Evolutionary conservation across 2,888 invertebrate genomes (phyloP).

Genomic region (Malthinus seriepunctatus): DNA sequence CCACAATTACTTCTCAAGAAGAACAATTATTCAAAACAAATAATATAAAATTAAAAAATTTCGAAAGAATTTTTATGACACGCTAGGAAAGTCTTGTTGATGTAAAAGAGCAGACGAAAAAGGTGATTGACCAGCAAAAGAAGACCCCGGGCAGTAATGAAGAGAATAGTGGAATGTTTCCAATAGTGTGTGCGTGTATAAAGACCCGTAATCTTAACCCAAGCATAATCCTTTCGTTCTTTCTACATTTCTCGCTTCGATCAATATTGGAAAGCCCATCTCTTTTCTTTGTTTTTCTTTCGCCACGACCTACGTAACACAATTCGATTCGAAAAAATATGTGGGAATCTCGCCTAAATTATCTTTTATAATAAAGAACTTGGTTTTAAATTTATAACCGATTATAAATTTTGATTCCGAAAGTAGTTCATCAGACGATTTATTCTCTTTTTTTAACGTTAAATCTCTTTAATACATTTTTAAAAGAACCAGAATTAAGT

Average conservation of each 20-base stretch:
- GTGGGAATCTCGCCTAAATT: constrained; percentile 33
- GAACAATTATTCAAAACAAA: not conserved
- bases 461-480: too few relatives aligned
- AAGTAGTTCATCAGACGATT: too few relatives aligned
- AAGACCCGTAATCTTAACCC: constrained; percentile 9
- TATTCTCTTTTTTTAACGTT: too few relatives aligned
- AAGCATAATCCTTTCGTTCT: constrained; percentile 12
- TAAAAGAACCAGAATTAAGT: too few relatives aligned
- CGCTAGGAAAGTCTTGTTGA: constrained; percentile 15
- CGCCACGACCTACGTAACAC: constrained; percentile 5
- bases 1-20: not conserved
- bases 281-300: not conserved
- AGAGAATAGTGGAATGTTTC: constrained; percentile 36
- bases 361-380: constrained; percentile 15
- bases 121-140: constrained; percentile 39
- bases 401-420: too few relatives aligned
- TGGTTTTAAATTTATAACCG: too few relatives aligned
- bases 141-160: constrained; percentile 31
- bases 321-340: constrained; percentile 11
- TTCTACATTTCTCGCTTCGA: constrained; percentile 15
- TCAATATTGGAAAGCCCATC: not conserved
- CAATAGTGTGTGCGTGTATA: constrained; percentile 30
- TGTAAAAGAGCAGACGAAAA: constrained; percentile 33
- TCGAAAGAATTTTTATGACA: constrained; percentile 11
- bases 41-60: not conserved